Evolutionary conservation across 1,140 invertebrate species (phyloP).

Genomic region (Lepidotrigona ventralis): DNA sequence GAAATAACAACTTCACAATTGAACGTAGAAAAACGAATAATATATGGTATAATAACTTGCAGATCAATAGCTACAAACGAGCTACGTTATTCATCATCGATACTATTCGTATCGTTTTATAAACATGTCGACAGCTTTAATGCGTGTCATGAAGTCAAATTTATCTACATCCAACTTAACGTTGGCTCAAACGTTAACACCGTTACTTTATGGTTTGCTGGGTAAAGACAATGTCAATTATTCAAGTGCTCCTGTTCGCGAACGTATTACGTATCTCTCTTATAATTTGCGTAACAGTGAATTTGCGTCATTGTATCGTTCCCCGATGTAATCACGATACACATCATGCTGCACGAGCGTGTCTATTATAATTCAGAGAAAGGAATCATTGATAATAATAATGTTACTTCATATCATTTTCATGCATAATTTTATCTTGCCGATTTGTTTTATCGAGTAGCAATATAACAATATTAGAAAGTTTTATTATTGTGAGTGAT

Average conservation of each 20-base stretch:
- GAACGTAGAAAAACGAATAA: not conserved
- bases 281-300: conserved; percentile 40
- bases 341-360: not conserved
- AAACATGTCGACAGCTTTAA: not conserved
- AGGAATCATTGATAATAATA: not conserved
- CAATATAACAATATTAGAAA: not conserved
- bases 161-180: not conserved
- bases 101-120: not conserved
- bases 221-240: conserved; percentile 37
- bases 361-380: conserved; percentile 33
- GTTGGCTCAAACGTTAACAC: conserved; percentile 8
- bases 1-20: not conserved
- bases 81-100: conserved; percentile 2
- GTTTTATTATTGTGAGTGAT: not conserved
- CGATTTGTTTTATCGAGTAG: not conserved
- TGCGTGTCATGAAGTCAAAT: not conserved
- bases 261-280: conserved; percentile 25
- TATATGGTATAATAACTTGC: not conserved
- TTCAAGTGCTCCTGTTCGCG: conserved; percentile 27
- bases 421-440: not conserved
- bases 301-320: conserved; percentile 51
- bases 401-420: not conserved
- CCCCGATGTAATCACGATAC: conserved; percentile 35
- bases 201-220: conserved; percentile 37
- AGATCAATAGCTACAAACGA: not conserved